Percentiles rank a stretch among this genome's conserved stretches.
phyloP scores from a whole-genome alignment of 1,140 invertebrate species.

The Apocrypta bakeri region DNA sequence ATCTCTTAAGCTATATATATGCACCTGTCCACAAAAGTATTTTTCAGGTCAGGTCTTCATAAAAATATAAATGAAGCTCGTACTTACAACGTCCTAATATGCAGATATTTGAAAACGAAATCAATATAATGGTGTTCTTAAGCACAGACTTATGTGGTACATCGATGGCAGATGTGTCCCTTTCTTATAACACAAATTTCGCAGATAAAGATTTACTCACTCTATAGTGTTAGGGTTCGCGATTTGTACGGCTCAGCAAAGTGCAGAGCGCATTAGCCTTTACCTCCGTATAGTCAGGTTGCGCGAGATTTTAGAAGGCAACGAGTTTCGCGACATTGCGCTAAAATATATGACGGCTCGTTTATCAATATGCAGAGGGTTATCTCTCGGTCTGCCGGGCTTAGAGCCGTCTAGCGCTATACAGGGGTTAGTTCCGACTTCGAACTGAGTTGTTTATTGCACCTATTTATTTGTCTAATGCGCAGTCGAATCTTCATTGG shows the following conservation, averaged over 20 bases:
- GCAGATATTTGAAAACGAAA: neutral
- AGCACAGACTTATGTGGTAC: conserved; percentile 58
- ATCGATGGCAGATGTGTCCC: conserved; percentile 64
- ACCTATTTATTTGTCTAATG: conserved; percentile 21
- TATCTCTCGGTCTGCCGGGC: conserved; percentile 43
- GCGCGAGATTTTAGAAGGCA: neutral
- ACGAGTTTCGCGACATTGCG: neutral
- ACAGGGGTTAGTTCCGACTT: neutral
- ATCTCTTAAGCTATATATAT: neutral
- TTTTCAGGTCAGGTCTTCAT: neutral
- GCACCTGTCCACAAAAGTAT: neutral
- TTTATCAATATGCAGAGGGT: conserved; percentile 40
- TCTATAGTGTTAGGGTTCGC: conserved; percentile 61
- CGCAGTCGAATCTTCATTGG: neutral
- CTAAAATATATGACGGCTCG: conserved; percentile 39
- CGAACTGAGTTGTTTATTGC: conserved; percentile 26
- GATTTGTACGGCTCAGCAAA: conserved; percentile 69
- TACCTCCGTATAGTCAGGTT: neutral
- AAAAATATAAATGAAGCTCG: too few relatives aligned
- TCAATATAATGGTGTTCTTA: conserved; percentile 64
- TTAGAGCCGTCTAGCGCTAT: neutral
- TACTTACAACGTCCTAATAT: neutral
- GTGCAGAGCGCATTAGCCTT: conserved; percentile 55
- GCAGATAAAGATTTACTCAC: conserved; percentile 66
- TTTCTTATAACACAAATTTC: conserved; percentile 60